A percentile compares a stretch with the other conserved stretches of the same genome.
Evolutionary conservation across 64 coral and sea anemone species (phyloP).

Genomic region (Actinia tenebrosa): DNA sequence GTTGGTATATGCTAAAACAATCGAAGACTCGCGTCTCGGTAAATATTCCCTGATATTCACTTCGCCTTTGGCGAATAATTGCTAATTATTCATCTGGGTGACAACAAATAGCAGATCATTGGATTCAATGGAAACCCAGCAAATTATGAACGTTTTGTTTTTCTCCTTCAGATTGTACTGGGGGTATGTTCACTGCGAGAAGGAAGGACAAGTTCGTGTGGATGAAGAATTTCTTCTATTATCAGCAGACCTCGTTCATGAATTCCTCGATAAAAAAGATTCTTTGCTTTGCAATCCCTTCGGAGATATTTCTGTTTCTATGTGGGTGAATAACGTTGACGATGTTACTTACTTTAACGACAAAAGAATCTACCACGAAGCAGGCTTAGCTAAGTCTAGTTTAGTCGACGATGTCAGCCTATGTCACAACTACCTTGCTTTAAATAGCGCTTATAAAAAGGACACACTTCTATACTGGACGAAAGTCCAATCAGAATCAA

Average conservation of each 20-base stretch:
- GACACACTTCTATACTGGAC: slow-evolving; percentile 72
- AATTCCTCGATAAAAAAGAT: slow-evolving; percentile 56
- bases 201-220: slow-evolving; percentile 65
- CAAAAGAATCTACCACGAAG: slow-evolving; percentile 57
- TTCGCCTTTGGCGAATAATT: no score
- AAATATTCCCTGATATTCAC: no score
- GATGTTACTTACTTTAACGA: slow-evolving; percentile 73
- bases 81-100: no score
- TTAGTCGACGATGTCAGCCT: slow-evolving; percentile 20
- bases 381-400: slow-evolving; percentile 42
- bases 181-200: slow-evolving; percentile 78
- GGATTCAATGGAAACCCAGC: no score
- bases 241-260: slow-evolving; percentile 48
- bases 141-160: not conserved
- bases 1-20: no score
- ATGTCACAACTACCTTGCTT: slow-evolving; percentile 55
- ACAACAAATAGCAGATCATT: no score
- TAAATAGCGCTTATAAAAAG: slow-evolving; percentile 73
- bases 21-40: no score
- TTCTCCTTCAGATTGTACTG: slow-evolving; percentile 64
- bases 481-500: slow-evolving; percentile 34
- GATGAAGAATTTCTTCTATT: slow-evolving; percentile 87
- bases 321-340: slow-evolving; percentile 82
- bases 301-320: slow-evolving; percentile 70
- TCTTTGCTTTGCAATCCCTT: slow-evolving; percentile 76